These are phyloP conservation scores for Rhopalosiphum maidis DNA, from an alignment of 1,140 invertebrate species.

Conservation along the genomic window DNA sequence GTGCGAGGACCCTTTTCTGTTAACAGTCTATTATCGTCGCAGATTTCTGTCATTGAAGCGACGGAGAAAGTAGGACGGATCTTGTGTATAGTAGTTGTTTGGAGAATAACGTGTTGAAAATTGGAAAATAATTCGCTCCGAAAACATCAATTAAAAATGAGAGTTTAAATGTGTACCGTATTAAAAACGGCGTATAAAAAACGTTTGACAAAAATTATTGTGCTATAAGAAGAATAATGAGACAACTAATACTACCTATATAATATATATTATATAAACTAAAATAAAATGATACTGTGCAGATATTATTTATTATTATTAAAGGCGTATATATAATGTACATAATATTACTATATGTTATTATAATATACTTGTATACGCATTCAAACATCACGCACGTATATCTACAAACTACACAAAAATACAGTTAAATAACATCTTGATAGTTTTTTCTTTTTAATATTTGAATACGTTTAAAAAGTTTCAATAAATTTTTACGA, in stretches of 20 bases:
- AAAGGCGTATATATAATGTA: background rate
- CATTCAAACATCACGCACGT: background rate
- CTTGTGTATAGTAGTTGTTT: background rate
- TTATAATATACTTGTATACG: background rate
- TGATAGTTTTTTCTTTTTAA: background rate
- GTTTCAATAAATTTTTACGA: background rate
- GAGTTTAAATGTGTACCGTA: constrained; percentile 4
- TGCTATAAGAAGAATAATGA: background rate
- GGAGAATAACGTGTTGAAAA: constrained; percentile 11
- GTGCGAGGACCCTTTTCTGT: constrained; percentile 12
- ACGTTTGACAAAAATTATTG: background rate
- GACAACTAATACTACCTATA: background rate
- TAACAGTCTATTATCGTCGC: constrained; percentile 23
- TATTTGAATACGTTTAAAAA: background rate
- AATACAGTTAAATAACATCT: background rate
- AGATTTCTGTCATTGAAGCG: constrained; percentile 13
- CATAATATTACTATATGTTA: background rate
- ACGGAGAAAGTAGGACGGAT: constrained; percentile 45
- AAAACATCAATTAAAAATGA: constrained; percentile 34
- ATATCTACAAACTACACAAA: background rate
- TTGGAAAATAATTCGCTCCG: constrained; percentile 28
- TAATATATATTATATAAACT: background rate
- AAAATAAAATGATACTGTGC: background rate
- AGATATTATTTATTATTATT: background rate
- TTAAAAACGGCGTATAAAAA: background rate